Conservation (phyloP, 2,797 vertebrate genomes). For the Dendrocincla tyrannina region DNA sequence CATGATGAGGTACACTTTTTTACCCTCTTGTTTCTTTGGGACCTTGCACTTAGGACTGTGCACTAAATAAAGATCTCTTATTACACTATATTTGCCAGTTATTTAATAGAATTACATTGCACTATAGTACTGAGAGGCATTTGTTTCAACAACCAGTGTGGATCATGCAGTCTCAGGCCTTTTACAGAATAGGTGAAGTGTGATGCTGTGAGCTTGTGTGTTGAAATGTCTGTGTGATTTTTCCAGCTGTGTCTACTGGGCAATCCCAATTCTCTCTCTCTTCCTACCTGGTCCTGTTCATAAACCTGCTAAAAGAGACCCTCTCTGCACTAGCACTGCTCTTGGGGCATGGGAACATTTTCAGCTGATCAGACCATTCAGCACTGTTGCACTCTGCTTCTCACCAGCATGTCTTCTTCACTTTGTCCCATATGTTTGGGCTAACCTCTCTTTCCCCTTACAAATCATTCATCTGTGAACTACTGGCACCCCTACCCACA, state of each 20-base stretch:
- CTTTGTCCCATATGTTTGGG: neutral
- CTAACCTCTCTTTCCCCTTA: constrained; percentile 28
- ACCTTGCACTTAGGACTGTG: neutral
- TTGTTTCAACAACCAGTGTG: neutral
- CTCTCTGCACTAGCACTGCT: neutral
- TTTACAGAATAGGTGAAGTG: neutral
- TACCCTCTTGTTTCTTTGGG: neutral
- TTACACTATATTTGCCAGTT: neutral
- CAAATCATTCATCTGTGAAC: neutral
- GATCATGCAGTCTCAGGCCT: neutral
- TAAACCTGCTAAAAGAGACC: neutral
- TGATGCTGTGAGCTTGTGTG: neutral
- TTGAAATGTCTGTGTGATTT: neutral
- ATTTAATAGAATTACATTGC: neutral
- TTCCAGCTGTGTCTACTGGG: neutral
- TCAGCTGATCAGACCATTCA: neutral
- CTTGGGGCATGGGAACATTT: neutral
- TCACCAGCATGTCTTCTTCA: constrained; percentile 15
- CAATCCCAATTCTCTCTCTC: neutral
- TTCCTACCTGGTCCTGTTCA: neutral
- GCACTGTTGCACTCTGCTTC: neutral
- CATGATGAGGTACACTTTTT: neutral
- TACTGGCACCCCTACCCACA: neutral
- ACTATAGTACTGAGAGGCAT: neutral
- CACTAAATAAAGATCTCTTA: neutral